Conservation (phyloP, 2,888 invertebrate species). For the Drosophila greeni region DNA sequence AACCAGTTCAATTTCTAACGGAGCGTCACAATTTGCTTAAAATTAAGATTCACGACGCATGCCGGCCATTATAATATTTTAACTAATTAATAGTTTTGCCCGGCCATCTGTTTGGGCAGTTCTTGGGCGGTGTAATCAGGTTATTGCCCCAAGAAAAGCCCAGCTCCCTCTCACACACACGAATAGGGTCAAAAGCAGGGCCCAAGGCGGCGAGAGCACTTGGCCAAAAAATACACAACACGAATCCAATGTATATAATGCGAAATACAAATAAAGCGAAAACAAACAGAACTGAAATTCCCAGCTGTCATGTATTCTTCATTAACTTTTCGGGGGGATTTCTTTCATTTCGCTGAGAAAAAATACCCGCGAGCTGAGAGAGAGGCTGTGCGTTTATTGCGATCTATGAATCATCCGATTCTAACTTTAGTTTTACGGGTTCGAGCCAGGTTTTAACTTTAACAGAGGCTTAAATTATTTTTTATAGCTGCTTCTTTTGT, state of each 20-base stretch:
- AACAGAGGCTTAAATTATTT: not conserved
- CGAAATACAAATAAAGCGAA: constrained; percentile 35
- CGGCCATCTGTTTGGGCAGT: not conserved
- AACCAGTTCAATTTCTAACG: constrained; percentile 30
- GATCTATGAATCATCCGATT: constrained; percentile 23
- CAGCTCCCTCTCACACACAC: not conserved
- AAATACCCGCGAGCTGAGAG: constrained; percentile 3
- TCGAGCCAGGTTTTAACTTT: constrained; percentile 6
- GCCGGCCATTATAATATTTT: constrained; percentile 16
- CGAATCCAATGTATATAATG: constrained; percentile 21
- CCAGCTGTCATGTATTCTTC: constrained; percentile 28
- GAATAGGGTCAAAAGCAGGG: constrained; percentile 42
- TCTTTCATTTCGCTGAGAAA: constrained; percentile 21
- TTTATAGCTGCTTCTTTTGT: constrained; percentile 18
- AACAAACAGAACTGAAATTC: constrained; percentile 40
- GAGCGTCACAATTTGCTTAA: not conserved
- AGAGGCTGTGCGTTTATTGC: not conserved
- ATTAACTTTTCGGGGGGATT: constrained; percentile 32
- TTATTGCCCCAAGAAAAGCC: constrained; percentile 35
- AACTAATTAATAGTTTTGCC: not conserved
- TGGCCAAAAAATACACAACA: constrained; percentile 26
- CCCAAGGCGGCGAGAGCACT: constrained; percentile 26
- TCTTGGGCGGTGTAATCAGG: constrained; percentile 33
- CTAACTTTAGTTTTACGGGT: constrained; percentile 36
- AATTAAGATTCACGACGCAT: constrained; percentile 15